Conservation (phyloP, 2,888 invertebrate genomes). For the Colostygia pectinataria region DNA sequence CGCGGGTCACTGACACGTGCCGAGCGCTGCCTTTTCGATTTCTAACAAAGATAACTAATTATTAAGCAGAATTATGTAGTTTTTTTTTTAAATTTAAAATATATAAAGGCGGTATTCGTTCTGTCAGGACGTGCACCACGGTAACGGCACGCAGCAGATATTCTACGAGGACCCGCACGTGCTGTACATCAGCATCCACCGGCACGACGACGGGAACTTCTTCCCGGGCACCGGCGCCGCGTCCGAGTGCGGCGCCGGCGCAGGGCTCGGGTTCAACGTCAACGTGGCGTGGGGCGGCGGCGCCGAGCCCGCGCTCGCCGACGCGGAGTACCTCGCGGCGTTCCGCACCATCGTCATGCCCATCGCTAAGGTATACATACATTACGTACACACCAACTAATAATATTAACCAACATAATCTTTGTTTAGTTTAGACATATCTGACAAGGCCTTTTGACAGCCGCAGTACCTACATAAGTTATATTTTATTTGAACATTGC, state of each 20-base stretch:
- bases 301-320: slow-evolving; percentile 94
- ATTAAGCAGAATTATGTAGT: no score
- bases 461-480: no score
- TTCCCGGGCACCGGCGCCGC: slow-evolving; percentile 99
- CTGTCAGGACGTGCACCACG: slow-evolving; percentile 98
- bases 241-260: slow-evolving; percentile 94
- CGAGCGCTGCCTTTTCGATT: no score
- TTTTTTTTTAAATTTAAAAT: no score
- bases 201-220: slow-evolving; percentile 99
- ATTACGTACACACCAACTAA: no score
- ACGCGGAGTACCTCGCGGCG: slow-evolving; percentile 98
- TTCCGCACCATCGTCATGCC: slow-evolving; percentile 98
- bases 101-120: no score
- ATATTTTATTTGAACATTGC: no score
- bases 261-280: slow-evolving; percentile 96
- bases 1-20: no score
- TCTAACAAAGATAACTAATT: no score
- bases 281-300: slow-evolving; percentile 98
- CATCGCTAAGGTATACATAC: slow-evolving; percentile 92
- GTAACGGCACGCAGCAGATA: slow-evolving; percentile 99
- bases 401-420: no score
- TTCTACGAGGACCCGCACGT: slow-evolving; percentile 98
- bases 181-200: slow-evolving; percentile 98
- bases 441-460: no score
- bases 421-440: no score